Conservation (phyloP, 2,797 vertebrate genomes). For the Pseudopleuronectes americanus region DNA sequence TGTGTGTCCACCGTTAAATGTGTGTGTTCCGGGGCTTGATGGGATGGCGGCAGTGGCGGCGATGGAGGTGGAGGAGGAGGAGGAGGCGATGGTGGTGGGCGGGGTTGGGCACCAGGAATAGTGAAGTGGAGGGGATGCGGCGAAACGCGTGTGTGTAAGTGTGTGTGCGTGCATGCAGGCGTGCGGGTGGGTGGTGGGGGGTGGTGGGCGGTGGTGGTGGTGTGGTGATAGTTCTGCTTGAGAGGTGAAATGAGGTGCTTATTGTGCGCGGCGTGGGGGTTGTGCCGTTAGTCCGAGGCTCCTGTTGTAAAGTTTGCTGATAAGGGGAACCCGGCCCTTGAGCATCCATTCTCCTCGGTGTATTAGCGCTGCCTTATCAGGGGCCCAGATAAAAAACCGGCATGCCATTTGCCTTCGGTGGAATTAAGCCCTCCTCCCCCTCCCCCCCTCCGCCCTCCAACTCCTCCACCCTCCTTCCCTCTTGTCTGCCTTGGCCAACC, state of each 20-base stretch:
- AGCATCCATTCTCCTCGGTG: slow-evolving; percentile 99
- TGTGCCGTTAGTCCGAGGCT: slow-evolving; percentile 94
- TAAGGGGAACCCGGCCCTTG: slow-evolving; percentile 99
- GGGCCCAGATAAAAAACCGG: slow-evolving; percentile 98
- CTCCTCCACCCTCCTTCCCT: slow-evolving; percentile 71
- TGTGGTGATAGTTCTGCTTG: slow-evolving; percentile 99
- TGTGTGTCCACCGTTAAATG: slow-evolving; percentile 51
- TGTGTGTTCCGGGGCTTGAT: slow-evolving; percentile 61
- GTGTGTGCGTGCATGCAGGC: slow-evolving; percentile 62
- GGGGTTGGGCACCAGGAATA: slow-evolving; percentile 65
- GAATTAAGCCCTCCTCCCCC: slow-evolving; percentile 94
- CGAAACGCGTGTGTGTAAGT: slow-evolving; percentile 26
- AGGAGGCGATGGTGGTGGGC: slow-evolving; percentile 43
- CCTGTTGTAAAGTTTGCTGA: slow-evolving; percentile 99
- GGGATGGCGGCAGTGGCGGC: slow-evolving; percentile 56
- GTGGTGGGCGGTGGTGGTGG: slow-evolving; percentile 57
- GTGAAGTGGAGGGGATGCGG: slow-evolving; percentile 74
- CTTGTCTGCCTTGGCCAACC: slow-evolving; percentile 99
- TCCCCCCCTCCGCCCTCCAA: slow-evolving; percentile 76
- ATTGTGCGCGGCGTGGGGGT: slow-evolving; percentile 97
- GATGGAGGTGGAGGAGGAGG: slow-evolving; percentile 19
- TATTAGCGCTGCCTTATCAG: slow-evolving; percentile 99
- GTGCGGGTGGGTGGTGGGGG: slow-evolving; percentile 47
- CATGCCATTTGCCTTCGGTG: slow-evolving; percentile 99
- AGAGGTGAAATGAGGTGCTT: slow-evolving; percentile 99